Percentiles rank a stretch among this genome's conserved stretches.
These are phyloP conservation scores for Carcina quercana DNA, from an alignment of 2,888 invertebrate genomes.

Conservation along the genomic window DNA sequence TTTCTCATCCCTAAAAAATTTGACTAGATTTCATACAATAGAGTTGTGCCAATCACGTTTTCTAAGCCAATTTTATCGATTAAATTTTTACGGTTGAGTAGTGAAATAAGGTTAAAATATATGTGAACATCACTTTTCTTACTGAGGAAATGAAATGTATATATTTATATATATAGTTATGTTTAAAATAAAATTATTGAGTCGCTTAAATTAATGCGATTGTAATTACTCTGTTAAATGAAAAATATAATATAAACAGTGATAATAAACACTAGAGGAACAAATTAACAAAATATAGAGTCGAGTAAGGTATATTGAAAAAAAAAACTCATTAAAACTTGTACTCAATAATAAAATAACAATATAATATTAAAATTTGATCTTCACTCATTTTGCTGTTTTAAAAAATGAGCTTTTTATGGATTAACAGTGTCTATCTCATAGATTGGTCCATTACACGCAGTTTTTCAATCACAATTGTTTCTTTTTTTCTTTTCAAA, in stretches of 20 bases:
- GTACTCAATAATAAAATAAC: slow-evolving; percentile 74
- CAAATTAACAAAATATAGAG: slow-evolving; percentile 70
- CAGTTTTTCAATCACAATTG: slow-evolving; percentile 31
- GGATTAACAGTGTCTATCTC: slow-evolving; percentile 50
- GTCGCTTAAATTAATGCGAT: slow-evolving; percentile 46
- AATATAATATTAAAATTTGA: slow-evolving; percentile 74
- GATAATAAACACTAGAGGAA: slow-evolving; percentile 72
- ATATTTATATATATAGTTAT: slow-evolving; percentile 38
- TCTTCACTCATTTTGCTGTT: slow-evolving; percentile 52
- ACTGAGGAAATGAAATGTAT: slow-evolving; percentile 61
- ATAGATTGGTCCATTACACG: slow-evolving; percentile 65
- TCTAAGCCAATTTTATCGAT: slow-evolving; percentile 39
- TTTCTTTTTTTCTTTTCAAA: slow-evolving; percentile 28
- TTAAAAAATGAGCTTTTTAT: slow-evolving; percentile 51
- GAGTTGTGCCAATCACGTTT: slow-evolving; percentile 52
- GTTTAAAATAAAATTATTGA: slow-evolving; percentile 45
- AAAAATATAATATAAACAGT: slow-evolving; percentile 67
- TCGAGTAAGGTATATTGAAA: slow-evolving; percentile 68
- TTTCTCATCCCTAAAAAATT: slow-evolving; percentile 54
- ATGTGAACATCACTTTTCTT: slow-evolving; percentile 47
- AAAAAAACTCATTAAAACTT: slow-evolving; percentile 67
- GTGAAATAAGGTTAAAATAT: slow-evolving; percentile 28
- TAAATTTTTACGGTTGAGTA: slow-evolving; percentile 14
- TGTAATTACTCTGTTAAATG: slow-evolving; percentile 48
- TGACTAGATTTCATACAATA: slow-evolving; percentile 69